Percentiles rank a stretch among this genome's conserved stretches.
Conservation (phyloP, 2,113 vertebrate genomes). For the Microcebus jonahi region DNA sequence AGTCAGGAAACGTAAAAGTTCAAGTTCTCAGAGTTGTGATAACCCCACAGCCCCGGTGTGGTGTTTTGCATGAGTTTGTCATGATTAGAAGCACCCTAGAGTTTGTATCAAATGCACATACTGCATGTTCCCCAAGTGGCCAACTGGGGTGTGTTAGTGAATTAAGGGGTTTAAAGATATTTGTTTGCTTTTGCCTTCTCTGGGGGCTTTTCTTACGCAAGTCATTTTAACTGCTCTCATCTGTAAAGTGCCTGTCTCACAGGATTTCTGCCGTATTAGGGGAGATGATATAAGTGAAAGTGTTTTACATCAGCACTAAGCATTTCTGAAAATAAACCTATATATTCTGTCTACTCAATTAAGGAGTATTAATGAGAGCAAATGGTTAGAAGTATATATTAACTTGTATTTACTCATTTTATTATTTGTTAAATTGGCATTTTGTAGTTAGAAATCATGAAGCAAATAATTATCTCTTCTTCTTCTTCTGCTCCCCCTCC, state of each 20-base stretch:
- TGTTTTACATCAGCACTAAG: constrained; percentile 1
- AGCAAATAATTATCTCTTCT: background rate
- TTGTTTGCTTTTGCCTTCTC: constrained; percentile 13
- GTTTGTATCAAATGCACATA: background rate
- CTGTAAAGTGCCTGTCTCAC: background rate
- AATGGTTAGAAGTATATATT: background rate
- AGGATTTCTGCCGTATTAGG: background rate
- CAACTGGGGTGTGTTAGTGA: fast-evolving
- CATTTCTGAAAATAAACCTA: background rate
- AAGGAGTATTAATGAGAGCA: background rate
- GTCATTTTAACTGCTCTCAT: background rate
- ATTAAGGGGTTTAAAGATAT: background rate
- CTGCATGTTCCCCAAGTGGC: background rate
- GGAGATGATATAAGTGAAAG: background rate
- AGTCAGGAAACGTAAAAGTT: constrained; percentile 72
- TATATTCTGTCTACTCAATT: background rate
- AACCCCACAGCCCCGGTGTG: background rate
- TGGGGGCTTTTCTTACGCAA: background rate
- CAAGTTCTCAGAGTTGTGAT: constrained; percentile 32
- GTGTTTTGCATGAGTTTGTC: background rate
- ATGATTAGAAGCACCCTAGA: background rate
- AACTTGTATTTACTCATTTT: background rate
- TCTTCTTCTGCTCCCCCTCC: background rate
- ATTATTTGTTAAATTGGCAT: background rate
- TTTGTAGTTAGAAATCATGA: background rate